Evolutionary conservation across 1,140 invertebrate genomes (phyloP), one percentile per base, ranked within the genome.

Genomic region (Lepidurus apus): DNA sequence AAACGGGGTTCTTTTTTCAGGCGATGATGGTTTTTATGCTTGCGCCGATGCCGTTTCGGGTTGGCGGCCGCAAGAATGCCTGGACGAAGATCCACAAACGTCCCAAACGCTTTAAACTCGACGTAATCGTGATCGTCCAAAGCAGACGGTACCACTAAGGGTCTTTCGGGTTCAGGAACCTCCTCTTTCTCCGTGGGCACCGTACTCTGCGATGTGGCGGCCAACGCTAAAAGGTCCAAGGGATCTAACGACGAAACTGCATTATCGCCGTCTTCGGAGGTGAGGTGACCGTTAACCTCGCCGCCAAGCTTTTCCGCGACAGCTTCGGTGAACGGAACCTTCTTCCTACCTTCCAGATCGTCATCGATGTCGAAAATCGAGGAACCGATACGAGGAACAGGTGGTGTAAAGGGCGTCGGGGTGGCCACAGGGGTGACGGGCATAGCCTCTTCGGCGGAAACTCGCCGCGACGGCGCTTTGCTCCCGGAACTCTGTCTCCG

Each of bases 341-440:
- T 79, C 9, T 73, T 75, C 21, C 53, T 74, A 10, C 74, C 78
- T 17, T 75, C 78, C 17, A 79, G 4, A 45, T 78, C 76, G 26
- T 80, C 79, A 24, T 80, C 79, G 74, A 80, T 80, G 34, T 80
- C 79, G 34, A 80, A 80, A 42, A 80, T 77, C 9, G 79, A 80
- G 10, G 42, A 78, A 5, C 76, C 79, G 11, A 74, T 77, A 13
- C 74, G 42, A 8, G 76, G 73, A n/a, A 74, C 47, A n/a, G 75
- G 24, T 13, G 76, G 74, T 13, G 42, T 42, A 26, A 73, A 44
- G 43, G 44, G 9, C n/a, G 77, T 34, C 26, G 73, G 73, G 2
- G 42, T 47, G 53, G 53, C 53, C 6, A 21, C 8, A n/a, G 78
- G 78, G 21, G 78, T 74, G 9, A 42, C 73, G 7, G 74, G 43